phyloP scores from a whole-genome alignment of 2,888 invertebrate genomes.

The Pseudoips prasinana region DNA sequence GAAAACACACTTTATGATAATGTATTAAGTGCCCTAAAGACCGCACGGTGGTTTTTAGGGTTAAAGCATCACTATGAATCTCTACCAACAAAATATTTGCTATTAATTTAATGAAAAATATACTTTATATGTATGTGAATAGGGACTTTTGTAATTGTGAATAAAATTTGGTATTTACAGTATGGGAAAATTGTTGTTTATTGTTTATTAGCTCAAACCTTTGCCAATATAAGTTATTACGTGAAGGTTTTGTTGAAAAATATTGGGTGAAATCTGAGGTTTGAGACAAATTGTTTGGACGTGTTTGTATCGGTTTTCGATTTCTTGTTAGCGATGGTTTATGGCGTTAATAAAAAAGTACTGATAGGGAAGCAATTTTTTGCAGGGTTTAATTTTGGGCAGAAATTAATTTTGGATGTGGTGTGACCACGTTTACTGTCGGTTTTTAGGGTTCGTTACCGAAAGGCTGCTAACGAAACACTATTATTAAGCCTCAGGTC shows the following conservation, averaged over 20 bases:
- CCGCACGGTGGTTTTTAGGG: slow-evolving; percentile 37
- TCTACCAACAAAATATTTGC: slow-evolving; percentile 34
- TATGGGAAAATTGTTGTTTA: slow-evolving; percentile 64
- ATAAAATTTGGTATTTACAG: slow-evolving; percentile 16
- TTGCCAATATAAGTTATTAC: slow-evolving; percentile 55
- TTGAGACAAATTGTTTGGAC: slow-evolving; percentile 29
- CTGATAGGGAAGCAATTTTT: no score
- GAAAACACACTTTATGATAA: slow-evolving; percentile 27
- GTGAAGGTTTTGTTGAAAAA: slow-evolving; percentile 53
- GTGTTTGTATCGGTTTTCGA: slow-evolving; percentile 9
- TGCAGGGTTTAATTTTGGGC: no score
- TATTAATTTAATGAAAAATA: slow-evolving; percentile 16
- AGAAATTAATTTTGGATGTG: no score
- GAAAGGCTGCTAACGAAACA: no score
- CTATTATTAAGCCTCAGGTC: no score
- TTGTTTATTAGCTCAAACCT: slow-evolving; percentile 69
- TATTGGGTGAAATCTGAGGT: slow-evolving; percentile 68
- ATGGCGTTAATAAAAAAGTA: no score
- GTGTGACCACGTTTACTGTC: no score
- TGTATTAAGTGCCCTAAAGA: slow-evolving; percentile 20
- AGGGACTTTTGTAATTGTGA: slow-evolving; percentile 11
- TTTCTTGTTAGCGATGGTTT: slow-evolving; percentile 3
- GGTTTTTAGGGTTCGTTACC: no score
- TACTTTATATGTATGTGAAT: slow-evolving; percentile 13
- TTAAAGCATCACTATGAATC: slow-evolving; percentile 50